phyloP scores from a whole-genome alignment of 2,888 invertebrate genomes.

The Pecten maximus region DNA sequence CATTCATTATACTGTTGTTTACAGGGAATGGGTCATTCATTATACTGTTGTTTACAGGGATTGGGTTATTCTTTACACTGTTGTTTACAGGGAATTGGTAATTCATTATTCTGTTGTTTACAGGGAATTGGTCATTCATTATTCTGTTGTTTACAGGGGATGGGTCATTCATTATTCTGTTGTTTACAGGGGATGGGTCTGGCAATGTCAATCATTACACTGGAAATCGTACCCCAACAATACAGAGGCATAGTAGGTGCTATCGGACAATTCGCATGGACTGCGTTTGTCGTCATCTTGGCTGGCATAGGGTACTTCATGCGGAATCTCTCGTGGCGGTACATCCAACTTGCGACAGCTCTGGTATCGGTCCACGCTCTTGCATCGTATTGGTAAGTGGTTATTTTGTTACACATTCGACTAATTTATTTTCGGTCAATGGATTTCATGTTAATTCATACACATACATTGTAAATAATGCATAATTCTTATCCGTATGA shows the following conservation, averaged over 20 bases:
- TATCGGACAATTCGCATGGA: constrained; percentile 56
- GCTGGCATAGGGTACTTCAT: constrained; percentile 58
- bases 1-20: too few species aligned
- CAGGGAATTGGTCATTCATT: too few species aligned
- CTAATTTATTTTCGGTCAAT: too few species aligned
- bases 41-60: too few species aligned
- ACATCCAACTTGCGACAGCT: constrained; percentile 57
- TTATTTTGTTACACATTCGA: too few species aligned
- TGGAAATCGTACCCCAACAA: constrained; percentile 57
- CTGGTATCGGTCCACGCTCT: constrained; percentile 44
- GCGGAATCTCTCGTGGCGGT: constrained; percentile 58
- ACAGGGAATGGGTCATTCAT: too few species aligned
- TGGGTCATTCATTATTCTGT: not conserved
- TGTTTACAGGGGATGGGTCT: constrained; percentile 52
- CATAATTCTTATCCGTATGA: too few species aligned
- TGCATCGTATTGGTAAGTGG: not conserved
- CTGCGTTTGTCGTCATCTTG: constrained; percentile 56
- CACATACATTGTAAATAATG: too few species aligned
- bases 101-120: too few species aligned
- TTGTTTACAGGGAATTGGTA: not conserved
- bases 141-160: too few species aligned
- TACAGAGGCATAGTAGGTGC: constrained; percentile 51
- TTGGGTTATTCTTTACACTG: too few species aligned
- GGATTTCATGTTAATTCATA: too few species aligned
- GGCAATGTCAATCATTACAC: constrained; percentile 54